Conservation (phyloP, 2,797 vertebrate genomes). For the Chelidonichthys spinosus region DNA sequence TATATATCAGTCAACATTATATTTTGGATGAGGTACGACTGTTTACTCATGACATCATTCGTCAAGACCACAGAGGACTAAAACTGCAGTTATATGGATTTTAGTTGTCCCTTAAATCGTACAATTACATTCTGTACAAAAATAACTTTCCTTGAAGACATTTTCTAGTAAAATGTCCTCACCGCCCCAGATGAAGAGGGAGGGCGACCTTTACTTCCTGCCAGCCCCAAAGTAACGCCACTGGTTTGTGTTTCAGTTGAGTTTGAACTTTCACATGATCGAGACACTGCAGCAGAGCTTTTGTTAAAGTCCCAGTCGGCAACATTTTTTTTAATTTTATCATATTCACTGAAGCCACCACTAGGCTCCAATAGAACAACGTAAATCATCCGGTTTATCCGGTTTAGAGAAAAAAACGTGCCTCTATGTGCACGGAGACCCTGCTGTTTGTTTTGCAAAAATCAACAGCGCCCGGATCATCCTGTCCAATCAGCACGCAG, state of each 20-base stretch:
- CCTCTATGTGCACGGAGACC: too few relatives aligned
- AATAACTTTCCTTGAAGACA: neutral
- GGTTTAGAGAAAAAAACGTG: too few relatives aligned
- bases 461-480: too few relatives aligned
- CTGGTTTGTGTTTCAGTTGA: slow-evolving; percentile 38
- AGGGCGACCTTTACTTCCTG: neutral
- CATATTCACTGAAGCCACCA: too few relatives aligned
- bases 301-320: neutral
- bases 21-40: neutral
- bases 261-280: slow-evolving; percentile 30
- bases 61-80: slow-evolving; percentile 1
- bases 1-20: neutral
- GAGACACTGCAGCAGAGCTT: neutral
- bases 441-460: too few relatives aligned
- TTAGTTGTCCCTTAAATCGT: neutral
- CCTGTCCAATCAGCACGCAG: too few relatives aligned
- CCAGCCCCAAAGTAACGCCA: neutral
- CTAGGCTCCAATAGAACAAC: too few relatives aligned
- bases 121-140: neutral
- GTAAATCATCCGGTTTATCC: too few relatives aligned
- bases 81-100: neutral
- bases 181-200: neutral
- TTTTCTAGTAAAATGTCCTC: neutral
- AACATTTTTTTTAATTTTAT: too few relatives aligned
- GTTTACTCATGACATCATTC: neutral